phyloP scores from a whole-genome alignment of 2,888 invertebrate species.

The Acrocyrtus sp. region DNA sequence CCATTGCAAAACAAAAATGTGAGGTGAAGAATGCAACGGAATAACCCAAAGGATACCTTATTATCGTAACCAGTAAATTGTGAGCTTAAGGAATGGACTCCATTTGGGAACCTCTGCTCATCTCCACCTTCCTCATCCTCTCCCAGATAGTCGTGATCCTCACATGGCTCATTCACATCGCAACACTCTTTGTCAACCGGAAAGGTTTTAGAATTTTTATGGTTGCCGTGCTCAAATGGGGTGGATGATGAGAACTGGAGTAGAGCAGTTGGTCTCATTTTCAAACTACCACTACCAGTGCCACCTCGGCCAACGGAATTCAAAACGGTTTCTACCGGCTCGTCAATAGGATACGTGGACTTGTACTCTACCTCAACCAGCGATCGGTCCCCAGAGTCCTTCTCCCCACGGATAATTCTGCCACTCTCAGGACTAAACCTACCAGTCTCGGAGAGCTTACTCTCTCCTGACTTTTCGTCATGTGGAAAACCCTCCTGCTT shows the following conservation, averaged over 20 bases:
- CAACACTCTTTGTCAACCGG: constrained; percentile 70
- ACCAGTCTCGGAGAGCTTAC: no score
- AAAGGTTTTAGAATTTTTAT: constrained; percentile 65
- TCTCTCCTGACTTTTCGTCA: no score
- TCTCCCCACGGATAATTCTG: no score
- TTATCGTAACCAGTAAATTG: constrained; percentile 17
- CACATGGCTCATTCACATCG: constrained; percentile 66
- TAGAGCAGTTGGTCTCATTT: neutral
- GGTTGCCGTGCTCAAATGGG: neutral
- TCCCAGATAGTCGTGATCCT: constrained; percentile 49
- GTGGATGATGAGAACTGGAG: no score
- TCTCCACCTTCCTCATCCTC: constrained; percentile 2
- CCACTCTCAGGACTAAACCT: no score
- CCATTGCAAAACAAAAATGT: no score
- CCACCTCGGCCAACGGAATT: no score
- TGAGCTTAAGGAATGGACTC: constrained; percentile 22
- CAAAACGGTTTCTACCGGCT: constrained; percentile 68
- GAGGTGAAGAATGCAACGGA: no score
- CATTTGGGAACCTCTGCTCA: constrained; percentile 40
- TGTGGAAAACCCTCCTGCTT: constrained; percentile 2
- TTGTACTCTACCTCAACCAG: constrained; percentile 67
- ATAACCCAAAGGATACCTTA: no score
- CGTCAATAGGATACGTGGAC: constrained; percentile 88
- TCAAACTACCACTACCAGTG: neutral
- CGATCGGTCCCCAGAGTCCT: constrained; percentile 30